Evolutionary conservation across 1,140 invertebrate species (phyloP).

Genomic region (Platyura marginata): DNA sequence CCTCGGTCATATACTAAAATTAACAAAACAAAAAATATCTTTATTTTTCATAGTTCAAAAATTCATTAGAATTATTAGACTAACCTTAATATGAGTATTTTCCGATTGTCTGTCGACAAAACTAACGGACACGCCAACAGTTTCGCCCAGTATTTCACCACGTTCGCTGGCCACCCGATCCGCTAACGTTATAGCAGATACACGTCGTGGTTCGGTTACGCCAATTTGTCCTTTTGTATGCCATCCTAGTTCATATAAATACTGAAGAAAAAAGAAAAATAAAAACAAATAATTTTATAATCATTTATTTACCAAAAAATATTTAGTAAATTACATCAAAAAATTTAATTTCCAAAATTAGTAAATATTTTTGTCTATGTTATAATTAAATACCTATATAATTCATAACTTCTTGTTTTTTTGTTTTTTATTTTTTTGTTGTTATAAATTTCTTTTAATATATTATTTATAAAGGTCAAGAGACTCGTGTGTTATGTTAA

Average conservation of each 20-base stretch:
- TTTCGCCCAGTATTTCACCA: conserved; percentile 53
- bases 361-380: too few species aligned
- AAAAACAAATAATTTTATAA: background rate
- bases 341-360: too few species aligned
- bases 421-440: too few species aligned
- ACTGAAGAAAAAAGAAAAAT: conserved; percentile 34
- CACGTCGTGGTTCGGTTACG: conserved; percentile 79
- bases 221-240: conserved; percentile 50
- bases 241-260: conserved; percentile 84
- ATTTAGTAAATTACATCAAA: background rate
- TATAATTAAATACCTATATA: too few species aligned
- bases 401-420: too few species aligned
- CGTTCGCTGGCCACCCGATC: conserved; percentile 80
- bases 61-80: conserved; percentile 4
- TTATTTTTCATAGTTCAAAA: too few species aligned
- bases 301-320: background rate
- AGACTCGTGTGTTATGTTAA: too few species aligned
- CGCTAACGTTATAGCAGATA: conserved; percentile 80
- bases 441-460: too few species aligned
- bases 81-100: conserved; percentile 71
- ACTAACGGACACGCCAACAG: conserved; percentile 83
- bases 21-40: too few species aligned
- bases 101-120: conserved; percentile 65
- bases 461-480: too few species aligned
- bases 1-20: conserved; percentile 86